Percentiles rank a stretch among this genome's conserved stretches.
Conservation (phyloP, 2,113 vertebrate species). For the Nerophis ophidion region DNA sequence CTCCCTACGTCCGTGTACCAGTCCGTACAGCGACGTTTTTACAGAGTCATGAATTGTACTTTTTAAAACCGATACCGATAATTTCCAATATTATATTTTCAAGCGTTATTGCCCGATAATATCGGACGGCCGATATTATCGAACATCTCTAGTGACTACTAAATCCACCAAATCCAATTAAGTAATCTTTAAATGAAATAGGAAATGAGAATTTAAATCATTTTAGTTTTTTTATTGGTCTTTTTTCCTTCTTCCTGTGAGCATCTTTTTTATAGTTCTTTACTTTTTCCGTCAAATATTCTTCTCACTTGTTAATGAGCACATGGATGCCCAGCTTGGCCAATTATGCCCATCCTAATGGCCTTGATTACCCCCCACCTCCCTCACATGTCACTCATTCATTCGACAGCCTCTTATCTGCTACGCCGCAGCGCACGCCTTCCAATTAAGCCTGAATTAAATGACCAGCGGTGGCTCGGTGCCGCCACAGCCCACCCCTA, state of each 20-base stretch:
- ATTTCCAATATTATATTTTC: no score
- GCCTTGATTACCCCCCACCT: slow-evolving; percentile 46
- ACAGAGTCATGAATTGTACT: no score
- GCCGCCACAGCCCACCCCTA: slow-evolving; percentile 27
- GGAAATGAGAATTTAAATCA: neutral
- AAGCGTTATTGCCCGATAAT: no score
- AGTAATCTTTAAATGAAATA: neutral
- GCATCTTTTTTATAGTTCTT: slow-evolving; percentile 4
- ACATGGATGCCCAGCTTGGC: slow-evolving; percentile 48
- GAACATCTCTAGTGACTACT: no score
- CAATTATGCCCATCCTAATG: slow-evolving; percentile 62
- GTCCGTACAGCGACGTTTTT: no score
- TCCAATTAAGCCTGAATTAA: slow-evolving; percentile 57
- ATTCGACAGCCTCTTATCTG: slow-evolving; percentile 37
- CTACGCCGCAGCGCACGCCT: slow-evolving; percentile 41
- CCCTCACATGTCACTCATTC: slow-evolving; percentile 49
- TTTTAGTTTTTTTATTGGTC: neutral
- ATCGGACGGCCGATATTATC: no score
- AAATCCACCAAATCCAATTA: neutral
- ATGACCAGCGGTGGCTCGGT: slow-evolving; percentile 43
- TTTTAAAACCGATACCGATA: no score
- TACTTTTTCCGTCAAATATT: slow-evolving; percentile 8
- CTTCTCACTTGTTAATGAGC: slow-evolving; percentile 42
- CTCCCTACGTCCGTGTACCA: no score
- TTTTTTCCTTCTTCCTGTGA: slow-evolving; percentile 5